Evolutionary conservation across 1,140 invertebrate genomes (phyloP).

Genomic region (Aplysia californica): DNA sequence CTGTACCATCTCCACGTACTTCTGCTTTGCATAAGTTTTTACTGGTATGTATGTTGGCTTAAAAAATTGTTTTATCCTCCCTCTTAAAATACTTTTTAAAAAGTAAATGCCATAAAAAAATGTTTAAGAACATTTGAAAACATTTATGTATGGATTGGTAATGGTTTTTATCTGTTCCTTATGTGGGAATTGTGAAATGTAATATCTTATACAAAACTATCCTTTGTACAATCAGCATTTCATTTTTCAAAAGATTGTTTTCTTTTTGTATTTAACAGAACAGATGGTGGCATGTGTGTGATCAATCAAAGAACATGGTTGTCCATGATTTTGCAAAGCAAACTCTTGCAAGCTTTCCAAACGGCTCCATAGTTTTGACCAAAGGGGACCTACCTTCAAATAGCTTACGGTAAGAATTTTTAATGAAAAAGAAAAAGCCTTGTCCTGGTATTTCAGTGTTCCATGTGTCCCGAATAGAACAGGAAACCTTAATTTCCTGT

Average conservation of each 20-base stretch:
- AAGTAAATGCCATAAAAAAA: no score
- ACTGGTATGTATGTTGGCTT: no score
- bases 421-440: no score
- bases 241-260: neutral
- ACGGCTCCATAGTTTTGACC: slow-evolving; percentile 51
- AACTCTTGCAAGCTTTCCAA: slow-evolving; percentile 48
- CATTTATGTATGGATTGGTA: no score
- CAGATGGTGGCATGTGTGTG: slow-evolving; percentile 45
- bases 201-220: neutral
- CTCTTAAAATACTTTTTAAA: no score
- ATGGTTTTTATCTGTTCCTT: neutral
- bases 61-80: no score
- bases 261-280: slow-evolving; percentile 23
- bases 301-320: slow-evolving; percentile 53
- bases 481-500: no score
- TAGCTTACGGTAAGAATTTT: slow-evolving; percentile 48
- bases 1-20: no score
- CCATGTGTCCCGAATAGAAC: no score
- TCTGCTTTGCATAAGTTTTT: no score
- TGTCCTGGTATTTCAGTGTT: no score
- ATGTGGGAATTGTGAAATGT: neutral
- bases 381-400: slow-evolving; percentile 62
- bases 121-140: no score
- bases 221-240: neutral
- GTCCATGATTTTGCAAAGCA: slow-evolving; percentile 55